A percentile compares a stretch with the other conserved stretches of the same genome.
phyloP scores from a whole-genome alignment of 2,113 vertebrate genomes.

The Sarotherodon lohbergeri region DNA sequence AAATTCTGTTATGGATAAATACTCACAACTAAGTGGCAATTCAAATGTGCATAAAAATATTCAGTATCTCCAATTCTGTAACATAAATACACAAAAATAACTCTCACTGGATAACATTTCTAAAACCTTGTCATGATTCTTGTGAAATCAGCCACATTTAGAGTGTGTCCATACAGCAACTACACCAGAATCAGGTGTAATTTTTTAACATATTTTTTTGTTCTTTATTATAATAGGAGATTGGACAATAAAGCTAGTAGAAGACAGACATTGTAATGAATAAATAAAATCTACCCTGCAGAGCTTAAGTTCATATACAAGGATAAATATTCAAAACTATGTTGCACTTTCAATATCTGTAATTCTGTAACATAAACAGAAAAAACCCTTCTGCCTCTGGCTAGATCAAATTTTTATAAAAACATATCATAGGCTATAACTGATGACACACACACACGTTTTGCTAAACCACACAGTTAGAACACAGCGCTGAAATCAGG shows the following conservation, averaged over 20 bases:
- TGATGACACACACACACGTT: background rate
- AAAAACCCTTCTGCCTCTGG: accelerated
- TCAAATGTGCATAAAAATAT: background rate
- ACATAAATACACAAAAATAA: background rate
- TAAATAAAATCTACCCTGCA: background rate
- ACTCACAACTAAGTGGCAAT: background rate
- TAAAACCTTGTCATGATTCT: background rate
- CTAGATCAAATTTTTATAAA: background rate
- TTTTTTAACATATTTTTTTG: background rate
- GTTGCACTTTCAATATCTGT: background rate
- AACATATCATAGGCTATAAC: background rate
- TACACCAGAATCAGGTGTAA: background rate
- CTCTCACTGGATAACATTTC: background rate
- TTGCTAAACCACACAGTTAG: background rate
- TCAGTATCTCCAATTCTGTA: background rate
- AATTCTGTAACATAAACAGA: background rate
- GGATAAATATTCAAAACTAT: background rate
- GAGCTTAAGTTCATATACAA: background rate
- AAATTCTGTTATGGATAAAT: background rate
- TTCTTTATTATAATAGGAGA: background rate
- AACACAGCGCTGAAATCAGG: background rate
- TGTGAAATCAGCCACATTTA: background rate
- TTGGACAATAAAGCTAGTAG: background rate
- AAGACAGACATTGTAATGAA: background rate
- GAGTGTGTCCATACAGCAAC: background rate